Evolutionary conservation across 2,113 vertebrate genomes (phyloP), one percentile per base, ranked within the genome.

Genomic region (Formicarius rufipectus): DNA sequence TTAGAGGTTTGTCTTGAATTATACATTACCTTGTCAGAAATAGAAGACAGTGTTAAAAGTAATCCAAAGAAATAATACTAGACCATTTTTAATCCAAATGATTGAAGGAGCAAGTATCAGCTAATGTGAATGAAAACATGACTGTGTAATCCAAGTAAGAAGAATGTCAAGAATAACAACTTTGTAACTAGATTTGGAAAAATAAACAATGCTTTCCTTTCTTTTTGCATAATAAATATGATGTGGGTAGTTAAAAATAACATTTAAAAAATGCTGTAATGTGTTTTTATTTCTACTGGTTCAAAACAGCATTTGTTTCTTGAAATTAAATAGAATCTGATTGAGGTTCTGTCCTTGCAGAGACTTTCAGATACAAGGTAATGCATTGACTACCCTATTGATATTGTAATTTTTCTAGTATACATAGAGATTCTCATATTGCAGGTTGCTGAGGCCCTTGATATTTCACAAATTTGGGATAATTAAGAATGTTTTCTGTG

Each of bases 401-500:
- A 90, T 92, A 95, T 94, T 97, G 92, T 97, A 96, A 89, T 96
- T 96, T 97, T 98, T 93, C 82, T 90, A 56, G 50, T 60, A 89
- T 93, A 63, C 21, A 7, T 58, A 84, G 76, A 97, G 93, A 96
- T 96, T 96, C 74, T 96, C 59, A 96, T 95, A 94, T 93, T 69
- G 71, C 88, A 83, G 85, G 53, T 96, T 95, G 12, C 77, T 90
- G 71, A 21, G 66, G 19, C 42, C 49, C 91, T 94, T 93, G 95
- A 50, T 95, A 96, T 96, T 95, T 77, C 92, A 74, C 85, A 95
- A 93, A 96, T 89, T 95, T 80, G 81, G 87, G 71, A 97, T 97
- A 91, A 97, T 97, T 97, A 97, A 82, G 84, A 77, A 91, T 96
- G 95, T 90, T 97, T 97, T 97, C 89, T 71, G 71, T 86, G 86